Base-by-base conservation (phyloP, 2,888 invertebrate species). In the Phengaris alcon region DNA sequence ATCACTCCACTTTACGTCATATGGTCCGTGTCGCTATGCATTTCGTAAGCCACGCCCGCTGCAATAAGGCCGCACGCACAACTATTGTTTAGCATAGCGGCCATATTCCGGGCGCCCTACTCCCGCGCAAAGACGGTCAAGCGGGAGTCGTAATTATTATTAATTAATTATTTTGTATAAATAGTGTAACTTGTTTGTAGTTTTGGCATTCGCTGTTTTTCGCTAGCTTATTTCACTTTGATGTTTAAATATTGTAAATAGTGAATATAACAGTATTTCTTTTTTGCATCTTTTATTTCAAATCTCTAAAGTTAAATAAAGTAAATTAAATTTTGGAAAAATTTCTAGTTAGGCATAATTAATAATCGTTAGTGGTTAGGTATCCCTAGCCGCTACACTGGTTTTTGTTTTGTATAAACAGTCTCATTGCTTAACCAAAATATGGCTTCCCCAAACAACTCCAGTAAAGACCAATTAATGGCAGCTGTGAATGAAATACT, bases 1-100 rank as follows among this genome's bases (percentile, higher is more conserved):
- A n/a, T n/a, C n/a, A n/a, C n/a, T n/a, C n/a, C 75, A 81, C 8
- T 77, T 87, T 48, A 79, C 88, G 0, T 70, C 81, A n/a, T n/a
- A n/a, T n/a, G n/a, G n/a, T n/a, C n/a, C n/a, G n/a, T n/a, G n/a
- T n/a, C n/a, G n/a, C n/a, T n/a, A n/a, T n/a, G n/a, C n/a, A n/a
- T n/a, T n/a, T n/a, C n/a, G n/a, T n/a, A n/a, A n/a, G n/a, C n/a
- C n/a, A n/a, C n/a, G n/a, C n/a, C n/a, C n/a, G n/a, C n/a, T n/a
- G n/a, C n/a, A n/a, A n/a, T n/a, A n/a, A n/a, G 55, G 55, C n/a
- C n/a, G 55, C 55, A 55, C 0, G n/a, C 55, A n/a, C 13, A 55
- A n/a, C 55, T 13, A 55, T 55, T 55, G 55, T 55, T 6, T 55
- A n/a, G n/a, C 55, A n/a, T 35, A n/a, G n/a, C n/a, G n/a, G n/a